These are phyloP conservation scores for Patella ulyssiponensis DNA, from an alignment of 2,888 invertebrate species.

Conservation along the genomic window DNA sequence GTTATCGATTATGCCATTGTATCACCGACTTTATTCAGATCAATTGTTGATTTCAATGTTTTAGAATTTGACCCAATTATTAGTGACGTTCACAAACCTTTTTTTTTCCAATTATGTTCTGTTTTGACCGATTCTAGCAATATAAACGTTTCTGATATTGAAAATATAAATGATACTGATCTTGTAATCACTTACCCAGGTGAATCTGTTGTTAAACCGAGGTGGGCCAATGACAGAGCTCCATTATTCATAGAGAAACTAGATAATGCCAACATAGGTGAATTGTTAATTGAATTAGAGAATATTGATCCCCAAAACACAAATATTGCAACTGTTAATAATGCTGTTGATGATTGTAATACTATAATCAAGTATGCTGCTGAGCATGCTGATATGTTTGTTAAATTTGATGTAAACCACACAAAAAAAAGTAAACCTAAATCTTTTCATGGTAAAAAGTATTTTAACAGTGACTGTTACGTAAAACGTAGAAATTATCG, in stretches of 20 bases:
- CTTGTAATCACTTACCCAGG: not conserved
- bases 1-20: too few species aligned
- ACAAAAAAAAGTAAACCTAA: too few species aligned
- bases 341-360: too few species aligned
- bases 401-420: too few species aligned
- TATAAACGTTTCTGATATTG: not conserved
- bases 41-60: not conserved
- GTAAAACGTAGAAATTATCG: not conserved
- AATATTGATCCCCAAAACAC: too few species aligned
- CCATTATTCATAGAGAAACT: too few species aligned
- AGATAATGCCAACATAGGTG: too few species aligned
- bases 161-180: not conserved
- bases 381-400: too few species aligned
- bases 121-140: not conserved
- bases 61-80: not conserved
- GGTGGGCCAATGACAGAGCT: too few species aligned
- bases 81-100: not conserved
- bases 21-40: not conserved
- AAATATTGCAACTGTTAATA: too few species aligned
- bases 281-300: too few species aligned
- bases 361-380: too few species aligned
- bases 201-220: not conserved
- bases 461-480: not conserved
- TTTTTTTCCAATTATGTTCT: not conserved
- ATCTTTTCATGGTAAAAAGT: not conserved